A percentile compares a stretch with the other conserved stretches of the same genome.
Evolutionary conservation across 2,888 invertebrate genomes (phyloP).

Genomic region (Sphinx pinastri): DNA sequence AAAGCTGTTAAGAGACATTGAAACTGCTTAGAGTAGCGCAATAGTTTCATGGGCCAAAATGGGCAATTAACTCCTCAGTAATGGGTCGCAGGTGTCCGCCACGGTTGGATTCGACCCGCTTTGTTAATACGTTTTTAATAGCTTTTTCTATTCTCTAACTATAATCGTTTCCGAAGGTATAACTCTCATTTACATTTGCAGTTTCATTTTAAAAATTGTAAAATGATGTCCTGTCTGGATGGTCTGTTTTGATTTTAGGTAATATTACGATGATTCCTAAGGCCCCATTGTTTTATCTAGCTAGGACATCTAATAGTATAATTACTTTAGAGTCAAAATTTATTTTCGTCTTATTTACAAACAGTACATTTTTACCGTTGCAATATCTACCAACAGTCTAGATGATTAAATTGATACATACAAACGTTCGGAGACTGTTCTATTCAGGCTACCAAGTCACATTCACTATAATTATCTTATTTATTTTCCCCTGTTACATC

Average conservation of each 20-base stretch:
- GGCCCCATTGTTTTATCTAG: no score
- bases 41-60: constrained; percentile 49
- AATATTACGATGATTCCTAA: no score
- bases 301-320: no score
- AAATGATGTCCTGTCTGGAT: not conserved
- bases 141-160: constrained; percentile 64
- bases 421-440: no score
- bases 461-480: no score
- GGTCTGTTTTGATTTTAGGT: not conserved
- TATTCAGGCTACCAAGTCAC: no score
- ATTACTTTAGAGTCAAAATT: no score
- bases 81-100: constrained; percentile 55
- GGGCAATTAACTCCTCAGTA: constrained; percentile 58
- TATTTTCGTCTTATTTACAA: no score
- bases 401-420: no score
- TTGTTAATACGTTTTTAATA: constrained; percentile 76
- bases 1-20: constrained; percentile 27
- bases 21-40: constrained; percentile 30
- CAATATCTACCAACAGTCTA: no score
- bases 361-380: no score
- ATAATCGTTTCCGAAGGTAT: constrained; percentile 40
- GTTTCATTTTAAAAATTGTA: not conserved
- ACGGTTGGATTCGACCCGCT: constrained; percentile 49
- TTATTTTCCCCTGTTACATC: no score
- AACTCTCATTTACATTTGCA: constrained; percentile 20